These are phyloP conservation scores for Pandemis cinnamomeana DNA, from an alignment of 2,888 invertebrate species.

Conservation along the genomic window DNA sequence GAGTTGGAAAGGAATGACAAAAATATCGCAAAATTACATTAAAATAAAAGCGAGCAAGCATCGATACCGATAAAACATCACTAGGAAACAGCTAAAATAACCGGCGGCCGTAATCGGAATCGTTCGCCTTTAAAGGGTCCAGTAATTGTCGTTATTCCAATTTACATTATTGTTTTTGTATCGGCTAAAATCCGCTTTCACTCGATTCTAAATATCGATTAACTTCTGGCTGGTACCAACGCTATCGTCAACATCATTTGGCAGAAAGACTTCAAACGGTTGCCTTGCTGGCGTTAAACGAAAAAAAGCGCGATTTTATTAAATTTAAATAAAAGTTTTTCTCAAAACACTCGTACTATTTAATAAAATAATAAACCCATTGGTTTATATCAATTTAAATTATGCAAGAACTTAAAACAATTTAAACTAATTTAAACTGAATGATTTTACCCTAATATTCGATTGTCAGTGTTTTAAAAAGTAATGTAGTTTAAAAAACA, in stretches of 20 bases:
- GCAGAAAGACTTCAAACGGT: slow-evolving; percentile 3
- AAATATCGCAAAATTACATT: background rate
- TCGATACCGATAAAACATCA: slow-evolving; percentile 28
- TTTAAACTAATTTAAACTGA: too few relatives aligned
- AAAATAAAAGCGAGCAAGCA: slow-evolving; percentile 3
- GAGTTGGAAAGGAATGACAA: background rate
- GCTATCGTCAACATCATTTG: slow-evolving; percentile 13
- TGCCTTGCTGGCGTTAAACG: background rate
- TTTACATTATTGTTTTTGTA: slow-evolving; percentile 70
- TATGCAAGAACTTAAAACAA: too few relatives aligned
- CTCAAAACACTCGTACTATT: too few relatives aligned
- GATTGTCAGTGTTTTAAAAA: background rate
- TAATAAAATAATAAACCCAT: too few relatives aligned
- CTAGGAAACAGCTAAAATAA: slow-evolving; percentile 74
- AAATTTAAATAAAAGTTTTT: background rate
- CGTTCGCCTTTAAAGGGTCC: slow-evolving; percentile 74
- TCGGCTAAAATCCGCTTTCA: slow-evolving; percentile 59
- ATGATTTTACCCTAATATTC: too few relatives aligned
- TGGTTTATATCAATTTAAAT: too few relatives aligned
- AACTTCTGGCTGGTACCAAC: slow-evolving; percentile 8
- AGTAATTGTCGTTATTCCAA: slow-evolving; percentile 72
- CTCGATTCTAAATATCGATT: slow-evolving; percentile 43
- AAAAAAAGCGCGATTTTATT: background rate
- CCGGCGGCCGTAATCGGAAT: slow-evolving; percentile 70
- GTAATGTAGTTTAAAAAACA: slow-evolving; percentile 21